Percentiles rank a stretch among this genome's conserved stretches.
phyloP scores from a whole-genome alignment of 1,140 invertebrate species.

The Pachypsylla venusta region DNA sequence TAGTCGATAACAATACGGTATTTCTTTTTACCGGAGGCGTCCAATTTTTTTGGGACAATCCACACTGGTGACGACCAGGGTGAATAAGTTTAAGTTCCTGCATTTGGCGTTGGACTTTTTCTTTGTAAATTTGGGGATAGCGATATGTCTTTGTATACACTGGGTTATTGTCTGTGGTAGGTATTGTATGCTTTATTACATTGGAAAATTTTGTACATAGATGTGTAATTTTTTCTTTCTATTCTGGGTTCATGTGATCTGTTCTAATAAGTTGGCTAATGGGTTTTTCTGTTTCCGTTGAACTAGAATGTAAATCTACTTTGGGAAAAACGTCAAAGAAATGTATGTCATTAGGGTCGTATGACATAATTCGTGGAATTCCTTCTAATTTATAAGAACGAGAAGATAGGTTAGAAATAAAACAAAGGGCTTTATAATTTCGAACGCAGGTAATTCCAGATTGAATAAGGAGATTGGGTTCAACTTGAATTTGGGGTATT shows the following conservation, averaged over 20 bases:
- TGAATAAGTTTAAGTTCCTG: conserved; percentile 10
- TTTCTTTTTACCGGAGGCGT: conserved; percentile 18
- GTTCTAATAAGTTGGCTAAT: too few relatives aligned
- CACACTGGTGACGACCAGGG: conserved; percentile 1
- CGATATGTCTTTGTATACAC: conserved; percentile 21
- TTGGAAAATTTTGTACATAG: conserved; percentile 6
- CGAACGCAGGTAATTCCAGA: too few relatives aligned
- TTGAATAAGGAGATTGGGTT: too few relatives aligned
- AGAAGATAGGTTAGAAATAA: too few relatives aligned
- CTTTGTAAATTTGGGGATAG: conserved; percentile 17
- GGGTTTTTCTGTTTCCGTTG: too few relatives aligned
- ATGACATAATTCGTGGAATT: too few relatives aligned
- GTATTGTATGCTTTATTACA: conserved; percentile 9
- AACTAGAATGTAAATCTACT: too few relatives aligned
- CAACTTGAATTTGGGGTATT: too few relatives aligned
- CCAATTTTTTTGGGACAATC: conserved; percentile 22
- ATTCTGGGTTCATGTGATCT: conserved; percentile 18
- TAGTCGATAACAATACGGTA: conserved; percentile 26
- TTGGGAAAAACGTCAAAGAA: too few relatives aligned
- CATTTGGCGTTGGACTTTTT: conserved; percentile 21
- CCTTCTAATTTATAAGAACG: too few relatives aligned
- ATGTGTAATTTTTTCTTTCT: conserved; percentile 13
- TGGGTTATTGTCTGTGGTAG: conserved; percentile 12
- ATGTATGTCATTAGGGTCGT: too few relatives aligned
- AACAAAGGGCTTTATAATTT: too few relatives aligned